Base-by-base conservation (phyloP, 2,888 invertebrate genomes). In the Belgica antarctica region DNA sequence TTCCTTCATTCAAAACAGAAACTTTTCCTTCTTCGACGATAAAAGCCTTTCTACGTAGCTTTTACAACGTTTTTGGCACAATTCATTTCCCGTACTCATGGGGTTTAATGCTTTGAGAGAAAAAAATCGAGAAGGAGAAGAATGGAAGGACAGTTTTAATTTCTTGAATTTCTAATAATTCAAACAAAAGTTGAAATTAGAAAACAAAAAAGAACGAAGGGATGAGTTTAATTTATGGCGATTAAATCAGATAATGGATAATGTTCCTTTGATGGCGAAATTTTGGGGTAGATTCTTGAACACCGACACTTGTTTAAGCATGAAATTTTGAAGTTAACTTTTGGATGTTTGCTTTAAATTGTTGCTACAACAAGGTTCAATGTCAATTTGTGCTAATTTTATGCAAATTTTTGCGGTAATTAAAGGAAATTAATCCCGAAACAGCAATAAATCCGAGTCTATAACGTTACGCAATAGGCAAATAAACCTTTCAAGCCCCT, bases 201-300 rank as follows among this genome's bases (percentile, higher is more conserved):
- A n/a, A n/a, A n/a, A n/a, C 22, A 46, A 46, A 46, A 46, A 15
- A 25, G 31, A 62, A 17, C 17, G 31, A 61, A 62, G 31, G 19
- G 62, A 62, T 62, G 62, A 62, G 62, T 36, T 36, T 22, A 36
- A 36, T 62, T 62, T 62, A 62, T 62, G 28, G 62, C 28, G n/a
- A n/a, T 24, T 8, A 24, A 59, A 59, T 59, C 59, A 59, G 59
- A 22, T 59, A 59, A 59, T 27, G 27, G 59, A 59, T 10, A 19
- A 12, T 59, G 10, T 17, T 59, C 5, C 8, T 19, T 24, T 59
- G n/a, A n/a, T n/a, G n/a, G n/a, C n/a, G n/a, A n/a, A n/a, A n/a
- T n/a, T n/a, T n/a, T n/a, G n/a, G n/a, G n/a, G n/a, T n/a, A n/a
- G n/a, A n/a, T n/a, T n/a, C n/a, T n/a, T n/a, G n/a, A n/a, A n/a